Percentiles rank a stretch among this genome's conserved stretches.
Evolutionary conservation across 1,140 invertebrate species (phyloP).

Genomic region (Solen grandis): DNA sequence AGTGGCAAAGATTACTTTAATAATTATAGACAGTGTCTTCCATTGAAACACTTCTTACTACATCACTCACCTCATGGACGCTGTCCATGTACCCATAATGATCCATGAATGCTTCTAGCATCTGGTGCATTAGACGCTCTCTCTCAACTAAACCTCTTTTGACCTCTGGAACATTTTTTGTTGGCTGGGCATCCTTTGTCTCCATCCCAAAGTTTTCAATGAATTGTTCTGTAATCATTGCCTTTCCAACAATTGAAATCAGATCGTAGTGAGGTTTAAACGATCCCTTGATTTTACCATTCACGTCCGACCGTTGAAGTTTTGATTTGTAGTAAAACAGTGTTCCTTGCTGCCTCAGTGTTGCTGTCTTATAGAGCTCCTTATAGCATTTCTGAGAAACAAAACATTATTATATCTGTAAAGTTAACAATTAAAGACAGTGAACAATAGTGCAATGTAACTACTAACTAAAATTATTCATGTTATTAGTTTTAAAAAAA

Average conservation of each 20-base stretch:
- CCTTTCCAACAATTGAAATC: not conserved
- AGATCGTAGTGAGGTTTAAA: not conserved
- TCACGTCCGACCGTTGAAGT: not conserved
- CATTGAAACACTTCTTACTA: no score
- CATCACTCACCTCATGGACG: no score
- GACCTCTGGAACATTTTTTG: not conserved
- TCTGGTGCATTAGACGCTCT: not conserved
- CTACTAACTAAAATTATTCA: no score
- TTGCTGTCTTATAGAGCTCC: not conserved
- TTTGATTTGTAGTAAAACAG: not conserved
- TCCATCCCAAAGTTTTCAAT: not conserved
- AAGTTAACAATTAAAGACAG: no score
- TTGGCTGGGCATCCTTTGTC: not conserved
- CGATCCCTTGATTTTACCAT: not conserved
- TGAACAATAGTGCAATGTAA: no score
- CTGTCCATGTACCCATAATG: not conserved
- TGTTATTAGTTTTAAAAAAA: no score
- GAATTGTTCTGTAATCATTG: not conserved
- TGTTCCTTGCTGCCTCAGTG: not conserved
- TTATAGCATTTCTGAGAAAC: not conserved
- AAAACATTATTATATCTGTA: no score
- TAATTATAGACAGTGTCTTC: no score
- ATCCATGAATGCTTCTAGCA: not conserved
- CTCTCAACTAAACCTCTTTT: not conserved
- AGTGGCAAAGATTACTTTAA: no score